Evolutionary conservation across 2,113 vertebrate genomes (phyloP), one percentile per base, ranked within the genome.

Genomic region (Vulpes ferrilata): DNA sequence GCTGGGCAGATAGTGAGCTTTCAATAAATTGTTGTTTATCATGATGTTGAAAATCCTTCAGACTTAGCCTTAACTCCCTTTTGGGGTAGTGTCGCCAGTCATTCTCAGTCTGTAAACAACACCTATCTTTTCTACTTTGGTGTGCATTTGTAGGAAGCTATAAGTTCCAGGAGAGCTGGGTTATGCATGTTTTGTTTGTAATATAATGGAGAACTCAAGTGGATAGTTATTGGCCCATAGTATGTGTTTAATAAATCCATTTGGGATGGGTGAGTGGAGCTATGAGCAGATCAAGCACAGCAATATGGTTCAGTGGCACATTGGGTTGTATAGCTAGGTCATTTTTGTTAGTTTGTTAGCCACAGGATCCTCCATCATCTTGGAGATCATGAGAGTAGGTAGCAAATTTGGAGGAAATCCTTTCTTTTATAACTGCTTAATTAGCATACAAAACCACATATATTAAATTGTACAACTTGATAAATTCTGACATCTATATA

Each of bases 301-400:
- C 48, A 85, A 30, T 43, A n/a, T 53, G 62, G 20, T 32, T 83
- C 71, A 27, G 35, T 67, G 20, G 23, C n/a, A 2, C 92, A 62
- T 73, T 88, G 59, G 16, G 22, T 43, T 43, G 43, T 91, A 25
- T 73, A 53, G 71, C 16, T 10, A 6, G 59, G 57, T 57, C 12
- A 53, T 25, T 85, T 85, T 93, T 86, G 25, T 93, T 92, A 53
- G 79, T 93, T 73, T 80, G 38, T 93, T 93, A 62, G 81, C 55
- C 48, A 51, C 0, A 43, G 32, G 53, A 90, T 59, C 43, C 64
- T 78, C 76, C 48, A 71, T 85, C 8, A 35, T 67, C 23, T 30
- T 88, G 76, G 69, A 64, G 48, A 67, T 92, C 38, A 48, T 88
- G 38, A 80, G 3, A 62, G 38, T 69, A 78, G 22, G 27, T 78